These are phyloP conservation scores for Ophion ellenae DNA, from an alignment of 2,888 invertebrate genomes.

Conservation along the genomic window DNA sequence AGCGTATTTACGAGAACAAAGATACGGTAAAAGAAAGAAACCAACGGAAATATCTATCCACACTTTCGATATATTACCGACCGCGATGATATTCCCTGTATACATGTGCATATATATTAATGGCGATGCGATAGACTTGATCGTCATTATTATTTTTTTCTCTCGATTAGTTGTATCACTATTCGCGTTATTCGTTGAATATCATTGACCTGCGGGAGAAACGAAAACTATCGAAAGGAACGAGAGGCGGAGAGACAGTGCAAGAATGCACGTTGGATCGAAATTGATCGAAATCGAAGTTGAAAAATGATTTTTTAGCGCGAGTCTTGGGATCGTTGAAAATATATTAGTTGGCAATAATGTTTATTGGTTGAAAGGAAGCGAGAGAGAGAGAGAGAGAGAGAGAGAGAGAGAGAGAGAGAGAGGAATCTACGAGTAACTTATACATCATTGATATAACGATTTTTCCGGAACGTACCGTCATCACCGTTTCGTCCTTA, in stretches of 20 bases:
- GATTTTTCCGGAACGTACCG: slow-evolving; percentile 56
- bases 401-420: neutral
- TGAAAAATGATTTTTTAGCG: slow-evolving; percentile 39
- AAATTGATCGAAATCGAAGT: slow-evolving; percentile 58
- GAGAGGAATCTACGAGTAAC: slow-evolving; percentile 8
- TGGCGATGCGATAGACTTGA: slow-evolving; percentile 61
- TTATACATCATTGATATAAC: slow-evolving; percentile 47
- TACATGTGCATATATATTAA: neutral
- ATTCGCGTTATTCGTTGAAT: slow-evolving; percentile 57
- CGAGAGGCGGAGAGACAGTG: slow-evolving; percentile 7
- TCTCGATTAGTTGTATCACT: slow-evolving; percentile 55
- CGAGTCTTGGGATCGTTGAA: slow-evolving; percentile 60
- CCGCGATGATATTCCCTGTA: slow-evolving; percentile 69
- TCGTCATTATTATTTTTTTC: slow-evolving; percentile 62
- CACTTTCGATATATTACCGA: slow-evolving; percentile 72
- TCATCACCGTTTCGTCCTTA: slow-evolving; percentile 69
- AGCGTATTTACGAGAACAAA: slow-evolving; percentile 66
- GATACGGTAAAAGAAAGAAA: slow-evolving; percentile 39
- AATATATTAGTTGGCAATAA: slow-evolving; percentile 60
- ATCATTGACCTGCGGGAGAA: slow-evolving; percentile 50
- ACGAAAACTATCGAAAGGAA: neutral
- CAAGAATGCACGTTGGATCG: slow-evolving; percentile 46
- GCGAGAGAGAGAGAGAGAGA: slow-evolving; percentile 1
- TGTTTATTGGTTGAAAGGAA: slow-evolving; percentile 48
- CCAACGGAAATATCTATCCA: slow-evolving; percentile 65